Conservation (phyloP, 2,113 vertebrate genomes). For the Dolichotis patagonum region DNA sequence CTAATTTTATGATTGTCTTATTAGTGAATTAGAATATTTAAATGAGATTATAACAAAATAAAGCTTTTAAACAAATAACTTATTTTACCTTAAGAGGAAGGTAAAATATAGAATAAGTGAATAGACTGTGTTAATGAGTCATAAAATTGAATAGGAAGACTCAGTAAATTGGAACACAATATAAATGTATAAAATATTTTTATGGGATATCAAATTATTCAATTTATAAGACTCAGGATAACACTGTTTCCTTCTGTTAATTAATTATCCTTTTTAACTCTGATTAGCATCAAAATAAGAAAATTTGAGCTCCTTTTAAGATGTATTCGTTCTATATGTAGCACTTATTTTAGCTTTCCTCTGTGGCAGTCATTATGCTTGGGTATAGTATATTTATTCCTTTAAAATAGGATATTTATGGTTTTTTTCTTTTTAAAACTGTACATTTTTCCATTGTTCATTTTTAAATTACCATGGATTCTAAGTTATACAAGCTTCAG, state of each 20-base stretch:
- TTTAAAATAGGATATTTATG: neutral
- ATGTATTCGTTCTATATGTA: neutral
- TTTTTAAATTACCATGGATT: neutral
- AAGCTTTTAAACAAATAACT: neutral
- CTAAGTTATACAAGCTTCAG: neutral
- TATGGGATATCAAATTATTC: neutral
- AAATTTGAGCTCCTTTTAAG: neutral
- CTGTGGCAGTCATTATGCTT: neutral
- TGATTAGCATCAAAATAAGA: neutral
- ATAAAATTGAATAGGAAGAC: neutral
- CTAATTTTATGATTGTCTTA: neutral
- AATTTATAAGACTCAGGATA: neutral
- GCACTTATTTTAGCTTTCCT: neutral
- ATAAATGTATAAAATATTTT: neutral
- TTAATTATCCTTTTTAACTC: neutral
- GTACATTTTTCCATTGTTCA: neutral
- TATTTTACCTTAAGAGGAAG: neutral
- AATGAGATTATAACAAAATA: neutral
- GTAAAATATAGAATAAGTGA: neutral
- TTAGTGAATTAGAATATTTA: neutral
- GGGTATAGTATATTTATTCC: neutral
- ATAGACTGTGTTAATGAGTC: neutral
- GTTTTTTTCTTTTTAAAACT: neutral
- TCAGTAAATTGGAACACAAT: neutral
- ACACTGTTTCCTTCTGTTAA: neutral